phyloP scores from a whole-genome alignment of 2,113 vertebrate species.

The Rynchops niger region DNA sequence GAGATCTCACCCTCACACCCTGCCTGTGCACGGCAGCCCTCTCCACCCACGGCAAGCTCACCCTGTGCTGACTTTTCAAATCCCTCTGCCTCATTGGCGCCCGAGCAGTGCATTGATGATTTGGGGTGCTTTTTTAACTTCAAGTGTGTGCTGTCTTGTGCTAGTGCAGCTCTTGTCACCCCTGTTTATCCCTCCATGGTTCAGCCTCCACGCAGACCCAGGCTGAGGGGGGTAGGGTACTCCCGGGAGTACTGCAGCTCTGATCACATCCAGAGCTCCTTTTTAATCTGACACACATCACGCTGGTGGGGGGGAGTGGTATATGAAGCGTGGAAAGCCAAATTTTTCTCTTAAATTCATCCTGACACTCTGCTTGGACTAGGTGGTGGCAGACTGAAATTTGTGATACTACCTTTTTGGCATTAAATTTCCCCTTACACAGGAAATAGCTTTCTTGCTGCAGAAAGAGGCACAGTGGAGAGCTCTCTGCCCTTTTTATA shows the following conservation, averaged over 20 bases:
- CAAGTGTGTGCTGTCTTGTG: rapidly evolving
- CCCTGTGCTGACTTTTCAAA: not conserved
- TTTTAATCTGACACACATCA: not conserved
- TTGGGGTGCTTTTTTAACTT: not conserved
- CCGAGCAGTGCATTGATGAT: rapidly evolving
- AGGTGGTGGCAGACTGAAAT: not conserved
- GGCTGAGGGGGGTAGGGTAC: too few species aligned
- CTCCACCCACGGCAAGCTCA: rapidly evolving
- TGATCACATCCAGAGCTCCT: not conserved
- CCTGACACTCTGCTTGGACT: not conserved
- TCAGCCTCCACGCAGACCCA: rapidly evolving
- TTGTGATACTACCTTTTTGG: not conserved
- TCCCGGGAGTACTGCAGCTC: too few species aligned
- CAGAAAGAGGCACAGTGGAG: not conserved
- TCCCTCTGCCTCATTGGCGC: too few species aligned
- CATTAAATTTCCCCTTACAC: too few species aligned
- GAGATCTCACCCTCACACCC: too few species aligned
- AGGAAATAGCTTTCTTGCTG: not conserved
- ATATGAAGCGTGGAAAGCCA: not conserved
- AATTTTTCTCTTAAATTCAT: not conserved
- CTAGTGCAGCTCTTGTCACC: not conserved
- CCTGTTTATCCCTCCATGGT: too few species aligned
- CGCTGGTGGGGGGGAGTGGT: not conserved
- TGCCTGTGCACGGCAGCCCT: not conserved
- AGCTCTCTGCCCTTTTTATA: too few species aligned